Evolutionary conservation across 1,140 invertebrate species (phyloP), one percentile per base, ranked within the genome.

Genomic region (Dreissena rostriformis): DNA sequence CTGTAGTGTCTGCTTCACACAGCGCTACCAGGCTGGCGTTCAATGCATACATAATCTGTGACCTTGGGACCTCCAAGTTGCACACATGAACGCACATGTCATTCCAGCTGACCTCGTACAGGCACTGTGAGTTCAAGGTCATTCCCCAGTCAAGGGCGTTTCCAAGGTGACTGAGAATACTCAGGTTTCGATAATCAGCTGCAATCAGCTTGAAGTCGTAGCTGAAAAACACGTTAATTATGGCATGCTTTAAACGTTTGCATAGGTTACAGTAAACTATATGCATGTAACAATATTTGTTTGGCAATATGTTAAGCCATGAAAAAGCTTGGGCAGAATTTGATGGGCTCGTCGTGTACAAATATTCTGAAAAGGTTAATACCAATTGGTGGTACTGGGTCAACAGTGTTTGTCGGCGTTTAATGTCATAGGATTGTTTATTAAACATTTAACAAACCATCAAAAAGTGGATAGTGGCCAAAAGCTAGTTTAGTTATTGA

Each of bases 1-100:
- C 28, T 70, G 86, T 81, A 15, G 88, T 52, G 67, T 92, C 87
- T 39, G 90, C 88, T 22, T 76, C 57, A 83, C 91, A 93, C 39
- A 94, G 85, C 19, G 90, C 92, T 26, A 94, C 93, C 15, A 93
- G 66, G 70, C 88, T 90, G 19, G 90, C 91, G 87, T 93, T 91
- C 8, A 94, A 66, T 24, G 91, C 91, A 78, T 87, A 84, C 68
- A 93, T 80, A 17, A 93, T 73, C 28, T 90, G 88, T 14, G 73
- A 71, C 11, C 57, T 82, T 15, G 82, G 70, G 15, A 93, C 84
- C 24, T 39, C 73, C 51, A 86, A 83, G 68, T 89, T 86, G 77
- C 87, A 88, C 17, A 91, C 82, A 85, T 91, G 87, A 10, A 94
- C 65, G 28, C 88, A 89, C 57, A 94, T 70, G 24, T 86, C 65